These are phyloP conservation scores for Tricholauxania praeusta DNA, from an alignment of 2,888 invertebrate genomes.

Conservation along the genomic window DNA sequence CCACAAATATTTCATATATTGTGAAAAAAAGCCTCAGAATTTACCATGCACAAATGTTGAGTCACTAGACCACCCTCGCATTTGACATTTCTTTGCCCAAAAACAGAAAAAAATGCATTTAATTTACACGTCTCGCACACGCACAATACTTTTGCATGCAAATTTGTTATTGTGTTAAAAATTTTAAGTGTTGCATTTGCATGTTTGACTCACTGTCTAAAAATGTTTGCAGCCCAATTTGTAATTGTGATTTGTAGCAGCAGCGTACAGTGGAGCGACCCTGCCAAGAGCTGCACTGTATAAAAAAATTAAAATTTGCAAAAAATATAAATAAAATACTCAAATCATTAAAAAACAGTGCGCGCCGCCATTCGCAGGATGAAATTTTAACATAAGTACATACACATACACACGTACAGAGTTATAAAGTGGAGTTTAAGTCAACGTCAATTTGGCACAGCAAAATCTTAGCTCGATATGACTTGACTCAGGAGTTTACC, in stretches of 20 bases:
- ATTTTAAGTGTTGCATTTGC: background rate
- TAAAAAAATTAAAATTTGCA: background rate
- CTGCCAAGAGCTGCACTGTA: background rate
- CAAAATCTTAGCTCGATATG: background rate
- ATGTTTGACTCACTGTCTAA: slow-evolving; percentile 23
- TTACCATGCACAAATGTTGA: slow-evolving; percentile 1
- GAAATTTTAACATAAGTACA: background rate
- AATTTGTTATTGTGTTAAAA: background rate
- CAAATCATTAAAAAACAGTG: background rate
- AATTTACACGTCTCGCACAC: slow-evolving; percentile 13
- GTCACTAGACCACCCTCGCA: slow-evolving; percentile 15
- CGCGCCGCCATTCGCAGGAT: slow-evolving; percentile 1
- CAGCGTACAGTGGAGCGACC: background rate
- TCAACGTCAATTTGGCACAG: slow-evolving; percentile 4
- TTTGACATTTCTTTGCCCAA: background rate
- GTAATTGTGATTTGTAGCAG: slow-evolving; percentile 23
- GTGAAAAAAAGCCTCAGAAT: no score
- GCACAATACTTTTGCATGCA: slow-evolving; percentile 7
- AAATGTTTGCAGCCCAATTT: slow-evolving; percentile 26
- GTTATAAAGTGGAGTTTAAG: background rate
- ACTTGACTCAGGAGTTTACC: background rate
- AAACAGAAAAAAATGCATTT: background rate
- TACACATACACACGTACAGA: no score
- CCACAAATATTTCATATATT: no score
- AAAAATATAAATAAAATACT: background rate